phyloP scores from a whole-genome alignment of 2,888 invertebrate species.

The Heliconius ismenius region DNA sequence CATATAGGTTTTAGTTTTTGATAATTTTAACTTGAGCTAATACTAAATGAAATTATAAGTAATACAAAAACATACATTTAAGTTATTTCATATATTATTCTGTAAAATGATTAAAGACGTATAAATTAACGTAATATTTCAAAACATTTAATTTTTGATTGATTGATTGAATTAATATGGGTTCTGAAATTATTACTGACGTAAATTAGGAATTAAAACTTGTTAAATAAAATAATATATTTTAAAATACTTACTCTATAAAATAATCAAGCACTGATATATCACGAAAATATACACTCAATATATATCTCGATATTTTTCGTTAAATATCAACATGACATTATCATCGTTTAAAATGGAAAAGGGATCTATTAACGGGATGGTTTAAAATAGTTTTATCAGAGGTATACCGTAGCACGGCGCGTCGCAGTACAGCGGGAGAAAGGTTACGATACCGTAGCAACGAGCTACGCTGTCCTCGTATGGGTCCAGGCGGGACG shows the following conservation, averaged over 20 bases:
- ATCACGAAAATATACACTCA: slow-evolving; percentile 60
- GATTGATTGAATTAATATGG: too few species aligned
- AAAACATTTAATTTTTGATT: too few species aligned
- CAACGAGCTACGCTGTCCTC: slow-evolving; percentile 44
- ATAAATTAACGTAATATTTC: not conserved
- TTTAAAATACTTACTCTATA: slow-evolving; percentile 34
- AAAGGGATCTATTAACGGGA: slow-evolving; percentile 62
- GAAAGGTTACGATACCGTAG: slow-evolving; percentile 56
- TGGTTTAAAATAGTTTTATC: slow-evolving; percentile 62
- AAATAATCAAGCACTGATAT: slow-evolving; percentile 26
- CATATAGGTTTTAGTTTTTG: not conserved
- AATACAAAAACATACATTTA: not conserved
- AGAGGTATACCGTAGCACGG: slow-evolving; percentile 54
- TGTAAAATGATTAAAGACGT: not conserved
- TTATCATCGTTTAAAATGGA: slow-evolving; percentile 66
- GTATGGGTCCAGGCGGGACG: slow-evolving; percentile 45
- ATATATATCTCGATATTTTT: slow-evolving; percentile 67
- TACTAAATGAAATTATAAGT: not conserved
- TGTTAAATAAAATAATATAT: not conserved
- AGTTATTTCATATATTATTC: not conserved
- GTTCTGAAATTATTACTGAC: not conserved
- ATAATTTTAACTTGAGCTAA: not conserved
- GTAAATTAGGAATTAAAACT: not conserved
- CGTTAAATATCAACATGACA: slow-evolving; percentile 65
- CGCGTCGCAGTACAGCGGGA: slow-evolving; percentile 53